Evolutionary conservation across 2,797 vertebrate species (phyloP).

Genomic region (Pelodytes ibericus): DNA sequence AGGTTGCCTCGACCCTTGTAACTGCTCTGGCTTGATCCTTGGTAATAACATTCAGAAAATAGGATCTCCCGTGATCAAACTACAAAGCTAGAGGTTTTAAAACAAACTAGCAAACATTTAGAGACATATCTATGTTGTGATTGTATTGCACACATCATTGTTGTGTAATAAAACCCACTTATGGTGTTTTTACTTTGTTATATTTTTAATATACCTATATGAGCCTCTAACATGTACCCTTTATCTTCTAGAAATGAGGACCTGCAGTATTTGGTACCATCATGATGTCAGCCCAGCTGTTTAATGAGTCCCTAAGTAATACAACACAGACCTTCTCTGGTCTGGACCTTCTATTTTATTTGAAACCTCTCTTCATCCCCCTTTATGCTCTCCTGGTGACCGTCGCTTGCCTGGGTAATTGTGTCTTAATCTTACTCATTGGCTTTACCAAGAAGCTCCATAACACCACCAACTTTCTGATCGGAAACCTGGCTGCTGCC

Average conservation of each 20-base stretch:
- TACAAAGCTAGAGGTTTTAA: no score
- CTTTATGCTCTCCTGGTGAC: slow-evolving; percentile 78
- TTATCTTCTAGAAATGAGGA: slow-evolving; percentile 25
- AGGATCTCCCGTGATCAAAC: no score
- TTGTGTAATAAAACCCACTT: no score
- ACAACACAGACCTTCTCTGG: slow-evolving; percentile 72
- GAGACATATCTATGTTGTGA: no score
- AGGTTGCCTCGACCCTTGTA: no score
- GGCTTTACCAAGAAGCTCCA: slow-evolving; percentile 81
- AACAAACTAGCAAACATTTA: no score
- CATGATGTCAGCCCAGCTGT: slow-evolving; percentile 61
- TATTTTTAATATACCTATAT: no score
- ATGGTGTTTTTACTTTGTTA: no score
- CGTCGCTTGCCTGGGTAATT: slow-evolving; percentile 81
- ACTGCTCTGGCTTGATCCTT: no score
- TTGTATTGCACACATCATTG: no score
- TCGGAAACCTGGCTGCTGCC: slow-evolving; percentile 81
- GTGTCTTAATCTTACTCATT: slow-evolving; percentile 84
- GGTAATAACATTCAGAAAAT: no score
- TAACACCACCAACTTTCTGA: slow-evolving; percentile 87
- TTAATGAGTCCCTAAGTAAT: slow-evolving; percentile 67
- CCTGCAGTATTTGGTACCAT: slow-evolving; percentile 16
- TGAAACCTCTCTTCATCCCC: slow-evolving; percentile 84
- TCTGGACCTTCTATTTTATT: slow-evolving; percentile 78
- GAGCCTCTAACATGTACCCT: neutral